Evolutionary conservation across 1,140 invertebrate species (phyloP).

Genomic region (Procambarus virginalis): DNA sequence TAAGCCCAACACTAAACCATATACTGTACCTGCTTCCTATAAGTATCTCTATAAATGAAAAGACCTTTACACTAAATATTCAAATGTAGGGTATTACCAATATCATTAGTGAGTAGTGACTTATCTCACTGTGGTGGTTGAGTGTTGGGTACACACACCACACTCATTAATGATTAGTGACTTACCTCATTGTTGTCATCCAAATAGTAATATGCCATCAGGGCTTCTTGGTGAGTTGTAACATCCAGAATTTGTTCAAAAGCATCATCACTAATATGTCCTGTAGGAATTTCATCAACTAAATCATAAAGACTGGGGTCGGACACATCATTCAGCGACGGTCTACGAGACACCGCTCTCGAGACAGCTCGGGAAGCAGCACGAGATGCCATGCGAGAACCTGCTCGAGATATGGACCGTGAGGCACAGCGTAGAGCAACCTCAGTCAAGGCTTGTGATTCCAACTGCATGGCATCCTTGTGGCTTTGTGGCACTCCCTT

Average conservation of each 20-base stretch:
- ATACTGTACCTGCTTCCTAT: background rate
- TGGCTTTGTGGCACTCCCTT: conserved; percentile 43
- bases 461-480: conserved; percentile 45
- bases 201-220: conserved; percentile 93
- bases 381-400: conserved; percentile 41
- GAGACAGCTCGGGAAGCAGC: conserved; percentile 30
- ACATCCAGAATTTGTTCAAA: conserved; percentile 90
- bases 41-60: too few species aligned
- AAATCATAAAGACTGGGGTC: conserved; percentile 1
- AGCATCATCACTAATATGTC: conserved; percentile 80
- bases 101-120: too few species aligned
- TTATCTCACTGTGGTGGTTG: too few species aligned
- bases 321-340: conserved; percentile 16
- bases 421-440: conserved; percentile 54
- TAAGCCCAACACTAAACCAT: too few species aligned
- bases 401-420: conserved; percentile 26
- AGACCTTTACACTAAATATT: too few species aligned
- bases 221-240: conserved; percentile 87
- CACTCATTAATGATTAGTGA: background rate
- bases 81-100: too few species aligned
- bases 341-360: conserved; percentile 31
- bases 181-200: conserved; percentile 85
- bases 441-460: conserved; percentile 46
- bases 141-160: too few species aligned
- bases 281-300: background rate